Percentiles rank a stretch among this genome's conserved stretches.
These are phyloP conservation scores for Zaprionus bogoriensis DNA, from an alignment of 2,888 invertebrate species.

Conservation along the genomic window DNA sequence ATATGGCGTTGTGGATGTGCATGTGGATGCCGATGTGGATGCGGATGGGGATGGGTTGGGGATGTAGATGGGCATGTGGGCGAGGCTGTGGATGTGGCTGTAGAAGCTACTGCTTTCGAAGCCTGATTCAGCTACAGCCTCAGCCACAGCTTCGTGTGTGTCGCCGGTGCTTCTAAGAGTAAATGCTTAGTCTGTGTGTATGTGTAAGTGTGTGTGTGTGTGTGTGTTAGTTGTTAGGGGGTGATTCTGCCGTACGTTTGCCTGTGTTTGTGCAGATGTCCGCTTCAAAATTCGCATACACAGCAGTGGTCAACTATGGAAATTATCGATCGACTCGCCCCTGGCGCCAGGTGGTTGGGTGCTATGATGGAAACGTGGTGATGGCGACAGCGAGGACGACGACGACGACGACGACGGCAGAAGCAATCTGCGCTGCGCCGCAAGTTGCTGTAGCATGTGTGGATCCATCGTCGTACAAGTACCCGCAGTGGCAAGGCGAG, in stretches of 20 bases:
- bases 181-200: slow-evolving; percentile 47
- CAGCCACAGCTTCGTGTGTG: slow-evolving; percentile 49
- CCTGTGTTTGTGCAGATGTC: slow-evolving; percentile 77
- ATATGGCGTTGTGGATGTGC: slow-evolving; percentile 6
- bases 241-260: slow-evolving; percentile 54
- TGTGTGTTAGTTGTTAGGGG: slow-evolving; percentile 46
- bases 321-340: slow-evolving; percentile 83
- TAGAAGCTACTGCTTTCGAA: slow-evolving; percentile 62
- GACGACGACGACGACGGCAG: slow-evolving; percentile 45
- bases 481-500: slow-evolving; percentile 29
- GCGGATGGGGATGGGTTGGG: slow-evolving; percentile 13
- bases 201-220: slow-evolving; percentile 28
- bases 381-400: slow-evolving; percentile 55
- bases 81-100: slow-evolving; percentile 9
- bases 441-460: slow-evolving; percentile 63
- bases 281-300: slow-evolving; percentile 81
- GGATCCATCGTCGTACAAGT: slow-evolving; percentile 56
- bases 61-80: slow-evolving; percentile 1
- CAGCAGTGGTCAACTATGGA: slow-evolving; percentile 82
- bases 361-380: slow-evolving; percentile 70
- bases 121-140: slow-evolving; percentile 72
- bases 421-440: slow-evolving; percentile 74
- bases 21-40: slow-evolving; percentile 14
- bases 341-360: slow-evolving; percentile 80
- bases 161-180: slow-evolving; percentile 73